phyloP scores from a whole-genome alignment of 2,888 invertebrate genomes.

The Perizoma flavofasciatum region DNA sequence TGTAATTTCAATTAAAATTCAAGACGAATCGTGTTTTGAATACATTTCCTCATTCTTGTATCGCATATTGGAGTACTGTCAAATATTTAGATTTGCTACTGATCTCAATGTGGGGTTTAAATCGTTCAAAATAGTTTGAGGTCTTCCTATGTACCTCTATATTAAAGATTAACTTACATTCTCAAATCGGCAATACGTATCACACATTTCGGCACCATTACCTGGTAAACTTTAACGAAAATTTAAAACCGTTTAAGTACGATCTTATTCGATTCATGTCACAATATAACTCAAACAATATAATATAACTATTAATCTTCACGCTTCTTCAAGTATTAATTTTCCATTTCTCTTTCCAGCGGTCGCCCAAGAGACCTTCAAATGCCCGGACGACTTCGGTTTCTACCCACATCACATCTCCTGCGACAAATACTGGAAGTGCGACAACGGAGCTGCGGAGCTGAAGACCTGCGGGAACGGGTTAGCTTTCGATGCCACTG shows the following conservation, averaged over 20 bases:
- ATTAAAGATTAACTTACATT: too few species aligned
- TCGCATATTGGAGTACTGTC: conserved; percentile 54
- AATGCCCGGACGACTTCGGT: conserved; percentile 97
- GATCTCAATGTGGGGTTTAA: too few species aligned
- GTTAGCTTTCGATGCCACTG: conserved; percentile 94
- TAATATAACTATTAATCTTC: neutral
- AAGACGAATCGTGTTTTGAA: conserved; percentile 58
- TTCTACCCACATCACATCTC: conserved; percentile 95
- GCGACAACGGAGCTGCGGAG: conserved; percentile 94
- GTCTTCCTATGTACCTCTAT: too few species aligned
- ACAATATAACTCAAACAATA: conserved; percentile 9
- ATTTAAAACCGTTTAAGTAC: too few species aligned
- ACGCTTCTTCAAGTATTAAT: conserved; percentile 2
- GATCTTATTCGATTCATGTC: conserved; percentile 30
- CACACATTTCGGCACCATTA: too few species aligned
- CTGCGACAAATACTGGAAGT: conserved; percentile 98
- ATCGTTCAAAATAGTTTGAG: too few species aligned
- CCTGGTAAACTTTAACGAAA: too few species aligned
- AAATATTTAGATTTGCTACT: conserved; percentile 32
- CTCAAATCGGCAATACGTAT: too few species aligned
- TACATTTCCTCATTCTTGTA: conserved; percentile 54
- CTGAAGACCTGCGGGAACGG: conserved; percentile 97
- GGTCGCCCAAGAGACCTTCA: conserved; percentile 92
- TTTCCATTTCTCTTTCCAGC: conserved; percentile 75
- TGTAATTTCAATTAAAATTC: conserved; percentile 73